Evolutionary conservation across 2,888 invertebrate species (phyloP).

Genomic region (Thymelicus sylvestris): DNA sequence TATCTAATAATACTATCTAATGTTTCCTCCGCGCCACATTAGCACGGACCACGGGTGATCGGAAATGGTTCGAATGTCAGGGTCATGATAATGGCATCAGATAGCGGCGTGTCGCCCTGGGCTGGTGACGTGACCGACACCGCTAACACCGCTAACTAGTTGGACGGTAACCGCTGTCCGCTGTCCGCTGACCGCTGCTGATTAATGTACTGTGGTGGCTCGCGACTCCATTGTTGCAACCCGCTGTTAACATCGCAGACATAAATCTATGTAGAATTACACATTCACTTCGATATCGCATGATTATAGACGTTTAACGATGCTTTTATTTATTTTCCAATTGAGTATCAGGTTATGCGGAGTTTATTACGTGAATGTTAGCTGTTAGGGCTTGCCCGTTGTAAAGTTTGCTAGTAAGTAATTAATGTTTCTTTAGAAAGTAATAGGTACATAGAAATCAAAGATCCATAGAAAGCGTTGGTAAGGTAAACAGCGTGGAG

Average conservation of each 20-base stretch:
- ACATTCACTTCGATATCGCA: neutral
- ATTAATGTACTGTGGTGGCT: neutral
- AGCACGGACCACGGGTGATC: neutral
- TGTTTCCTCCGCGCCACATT: too few relatives aligned
- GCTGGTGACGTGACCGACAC: too few relatives aligned
- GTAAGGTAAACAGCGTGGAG: too few relatives aligned
- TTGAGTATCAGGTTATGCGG: neutral
- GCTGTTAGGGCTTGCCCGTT: neutral
- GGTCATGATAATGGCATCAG: constrained; percentile 16
- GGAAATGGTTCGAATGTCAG: constrained; percentile 20
- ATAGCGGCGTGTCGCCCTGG: neutral
- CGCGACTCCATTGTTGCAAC: neutral
- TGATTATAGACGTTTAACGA: neutral
- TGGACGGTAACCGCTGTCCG: neutral
- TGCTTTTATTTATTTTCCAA: neutral
- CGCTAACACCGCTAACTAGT: too few relatives aligned
- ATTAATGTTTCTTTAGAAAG: too few relatives aligned
- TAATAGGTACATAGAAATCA: too few relatives aligned
- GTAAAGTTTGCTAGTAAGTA: too few relatives aligned
- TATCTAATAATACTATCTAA: too few relatives aligned
- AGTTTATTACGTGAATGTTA: neutral
- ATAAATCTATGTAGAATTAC: neutral
- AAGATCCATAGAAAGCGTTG: too few relatives aligned
- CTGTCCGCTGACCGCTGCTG: neutral
- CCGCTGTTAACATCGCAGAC: neutral